Evolutionary conservation across 2,113 vertebrate genomes (phyloP).

Genomic region (Onychostruthus taczanowskii): DNA sequence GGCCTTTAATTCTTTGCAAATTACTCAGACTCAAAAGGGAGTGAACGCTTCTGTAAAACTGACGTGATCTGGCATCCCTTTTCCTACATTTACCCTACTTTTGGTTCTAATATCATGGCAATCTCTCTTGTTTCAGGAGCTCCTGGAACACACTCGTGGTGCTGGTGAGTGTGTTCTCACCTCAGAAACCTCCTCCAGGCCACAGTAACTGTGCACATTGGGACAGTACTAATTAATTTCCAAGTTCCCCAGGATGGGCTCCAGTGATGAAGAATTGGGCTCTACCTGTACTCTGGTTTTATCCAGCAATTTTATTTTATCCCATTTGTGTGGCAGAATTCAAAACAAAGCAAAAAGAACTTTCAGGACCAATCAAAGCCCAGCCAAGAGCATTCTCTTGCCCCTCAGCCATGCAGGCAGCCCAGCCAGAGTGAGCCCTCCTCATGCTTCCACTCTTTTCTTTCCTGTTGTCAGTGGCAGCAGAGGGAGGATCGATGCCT

Average conservation of each 20-base stretch:
- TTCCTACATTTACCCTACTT: neutral
- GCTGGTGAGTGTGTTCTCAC: neutral
- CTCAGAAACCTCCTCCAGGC: neutral
- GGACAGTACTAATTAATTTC: fast-evolving
- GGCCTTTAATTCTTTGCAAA: neutral
- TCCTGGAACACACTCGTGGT: fast-evolving
- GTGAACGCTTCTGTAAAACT: fast-evolving
- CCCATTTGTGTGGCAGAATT: fast-evolving
- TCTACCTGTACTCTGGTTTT: neutral
- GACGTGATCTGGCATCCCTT: fast-evolving
- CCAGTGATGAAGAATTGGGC: fast-evolving
- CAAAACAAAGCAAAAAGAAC: neutral
- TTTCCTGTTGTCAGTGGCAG: slow-evolving; percentile 1
- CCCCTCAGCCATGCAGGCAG: fast-evolving
- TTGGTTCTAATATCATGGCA: neutral
- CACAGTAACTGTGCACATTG: fast-evolving
- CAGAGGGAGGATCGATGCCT: slow-evolving; percentile 50
- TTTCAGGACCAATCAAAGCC: neutral
- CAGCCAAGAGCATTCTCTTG: fast-evolving
- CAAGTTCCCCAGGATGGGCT: neutral
- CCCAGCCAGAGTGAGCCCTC: fast-evolving
- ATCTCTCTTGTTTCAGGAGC: neutral
- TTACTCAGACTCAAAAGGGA: neutral
- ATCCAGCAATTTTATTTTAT: fast-evolving
- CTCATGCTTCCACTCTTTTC: neutral